These are phyloP conservation scores for Pasiphila rectangulata DNA, from an alignment of 2,888 invertebrate genomes.

Conservation along the genomic window DNA sequence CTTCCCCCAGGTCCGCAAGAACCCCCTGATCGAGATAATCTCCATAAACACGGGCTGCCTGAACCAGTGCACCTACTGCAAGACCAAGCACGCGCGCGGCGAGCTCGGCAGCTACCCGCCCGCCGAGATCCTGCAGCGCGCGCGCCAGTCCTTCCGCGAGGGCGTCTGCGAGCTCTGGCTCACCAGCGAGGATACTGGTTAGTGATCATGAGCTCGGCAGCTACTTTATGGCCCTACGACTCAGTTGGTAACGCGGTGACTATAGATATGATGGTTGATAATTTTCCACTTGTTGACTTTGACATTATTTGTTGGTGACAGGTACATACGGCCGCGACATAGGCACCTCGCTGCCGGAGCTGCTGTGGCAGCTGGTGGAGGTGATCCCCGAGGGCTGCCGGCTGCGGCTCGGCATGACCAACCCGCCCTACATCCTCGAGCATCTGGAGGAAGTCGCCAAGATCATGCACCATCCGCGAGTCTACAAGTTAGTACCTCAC, in stretches of 20 bases:
- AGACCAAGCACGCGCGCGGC: slow-evolving; percentile 98
- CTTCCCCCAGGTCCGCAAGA: slow-evolving; percentile 91
- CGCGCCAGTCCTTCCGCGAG: slow-evolving; percentile 91
- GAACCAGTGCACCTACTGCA: slow-evolving; percentile 99
- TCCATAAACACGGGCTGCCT: slow-evolving; percentile 97
- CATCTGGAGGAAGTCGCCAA: slow-evolving; percentile 94
- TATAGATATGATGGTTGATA: no score
- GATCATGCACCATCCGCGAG: slow-evolving; percentile 92
- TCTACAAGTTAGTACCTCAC: slow-evolving; percentile 85
- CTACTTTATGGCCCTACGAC: no score
- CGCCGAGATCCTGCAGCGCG: slow-evolving; percentile 93
- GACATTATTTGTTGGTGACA: slow-evolving; percentile 35
- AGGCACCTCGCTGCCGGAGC: slow-evolving; percentile 90
- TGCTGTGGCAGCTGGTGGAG: slow-evolving; percentile 92
- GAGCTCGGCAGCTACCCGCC: slow-evolving; percentile 97
- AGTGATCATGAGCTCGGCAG: no score
- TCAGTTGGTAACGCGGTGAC: no score
- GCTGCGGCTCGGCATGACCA: slow-evolving; percentile 97
- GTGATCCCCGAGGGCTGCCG: slow-evolving; percentile 88
- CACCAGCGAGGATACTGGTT: slow-evolving; percentile 97
- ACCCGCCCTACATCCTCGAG: slow-evolving; percentile 98
- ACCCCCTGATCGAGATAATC: slow-evolving; percentile 98
- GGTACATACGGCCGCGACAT: slow-evolving; percentile 97
- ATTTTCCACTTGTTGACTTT: background rate
- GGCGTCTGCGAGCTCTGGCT: slow-evolving; percentile 98